These are phyloP conservation scores for Baccha elongata DNA, from an alignment of 2,888 invertebrate genomes.

Conservation along the genomic window DNA sequence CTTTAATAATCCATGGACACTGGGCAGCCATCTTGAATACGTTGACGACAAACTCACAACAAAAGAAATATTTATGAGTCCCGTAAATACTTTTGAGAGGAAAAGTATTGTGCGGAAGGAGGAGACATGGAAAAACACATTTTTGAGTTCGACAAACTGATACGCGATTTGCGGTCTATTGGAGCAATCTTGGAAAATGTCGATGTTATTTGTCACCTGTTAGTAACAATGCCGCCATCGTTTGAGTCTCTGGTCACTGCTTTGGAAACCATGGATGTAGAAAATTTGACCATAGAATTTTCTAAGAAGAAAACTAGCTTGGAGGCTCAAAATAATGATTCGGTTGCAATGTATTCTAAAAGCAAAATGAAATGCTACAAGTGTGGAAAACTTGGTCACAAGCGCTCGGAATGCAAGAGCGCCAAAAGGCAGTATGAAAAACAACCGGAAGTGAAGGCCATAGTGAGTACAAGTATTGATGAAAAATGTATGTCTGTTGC, in stretches of 20 bases:
- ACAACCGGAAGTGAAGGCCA: not conserved
- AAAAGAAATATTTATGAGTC: not conserved
- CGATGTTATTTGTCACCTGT: not conserved
- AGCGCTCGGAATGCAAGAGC: constrained; percentile 1
- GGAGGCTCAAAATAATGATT: not conserved
- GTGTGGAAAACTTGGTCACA: constrained; percentile 4
- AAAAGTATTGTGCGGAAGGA: not conserved
- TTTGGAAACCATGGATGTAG: not conserved
- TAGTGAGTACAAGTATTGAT: not conserved
- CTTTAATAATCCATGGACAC: not conserved
- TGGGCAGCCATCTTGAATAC: not conserved
- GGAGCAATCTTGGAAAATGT: not conserved
- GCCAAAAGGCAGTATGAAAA: not conserved
- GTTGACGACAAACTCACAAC: not conserved
- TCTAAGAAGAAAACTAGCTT: not conserved
- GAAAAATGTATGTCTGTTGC: not conserved
- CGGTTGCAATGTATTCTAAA: not conserved
- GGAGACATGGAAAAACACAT: constrained; percentile 5
- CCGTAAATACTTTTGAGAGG: not conserved
- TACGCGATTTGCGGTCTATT: not conserved
- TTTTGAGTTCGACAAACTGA: not conserved
- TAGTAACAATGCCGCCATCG: not conserved
- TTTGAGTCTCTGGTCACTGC: not conserved
- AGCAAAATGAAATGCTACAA: not conserved
- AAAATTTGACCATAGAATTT: not conserved